Base-by-base conservation (phyloP, 2,113 vertebrate species). In the Gavialis gangeticus region DNA sequence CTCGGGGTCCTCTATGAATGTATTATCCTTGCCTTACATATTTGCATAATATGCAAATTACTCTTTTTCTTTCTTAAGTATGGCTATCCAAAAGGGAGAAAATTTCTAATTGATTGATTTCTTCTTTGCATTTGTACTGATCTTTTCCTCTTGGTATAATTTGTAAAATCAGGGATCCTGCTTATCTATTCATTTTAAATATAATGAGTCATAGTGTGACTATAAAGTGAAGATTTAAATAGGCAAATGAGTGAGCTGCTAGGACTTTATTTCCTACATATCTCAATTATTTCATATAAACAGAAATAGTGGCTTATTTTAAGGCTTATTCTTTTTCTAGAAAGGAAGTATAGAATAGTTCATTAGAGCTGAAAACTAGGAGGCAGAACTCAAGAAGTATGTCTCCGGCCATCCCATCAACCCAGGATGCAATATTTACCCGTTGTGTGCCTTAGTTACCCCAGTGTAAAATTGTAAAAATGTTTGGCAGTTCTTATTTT, bases 1-100 rank as follows among this genome's bases (percentile, higher is more conserved):
- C 97, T 97, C 80, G 91, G 94, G 95, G 96, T 97, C 86, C 62
- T 92, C 79, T 89, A 34, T 93, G 95, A 96, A 57, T 93, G 80
- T 84, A 92, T 92, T 92, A 89, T 94, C 76, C 73, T 92, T 95
- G 87, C 79, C 79, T 85, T 69, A 66, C 3, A 0, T 93, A 96
- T 94, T 96, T 96, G 67, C 88, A 88, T 94, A 90, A 89, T 93
- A 91, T 91, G 95, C 84, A 89, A 69, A 90, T 95, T 92, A 94
- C 59, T 91, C 82, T 93, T 94, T 92, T 66, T 59, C 95, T 86
- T 95, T 87, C 85, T 95, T 90, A 91, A 93, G 92, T 96, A 84
- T 84, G 84, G 28, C 79, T 88, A 69, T 94, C 7, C 2, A 93
- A 97, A 91, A 94, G 69, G 93, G 67, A 91, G 80, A 60, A 89